These are phyloP conservation scores for Drosophila neotestacea DNA, from an alignment of 2,888 invertebrate genomes.

Conservation along the genomic window DNA sequence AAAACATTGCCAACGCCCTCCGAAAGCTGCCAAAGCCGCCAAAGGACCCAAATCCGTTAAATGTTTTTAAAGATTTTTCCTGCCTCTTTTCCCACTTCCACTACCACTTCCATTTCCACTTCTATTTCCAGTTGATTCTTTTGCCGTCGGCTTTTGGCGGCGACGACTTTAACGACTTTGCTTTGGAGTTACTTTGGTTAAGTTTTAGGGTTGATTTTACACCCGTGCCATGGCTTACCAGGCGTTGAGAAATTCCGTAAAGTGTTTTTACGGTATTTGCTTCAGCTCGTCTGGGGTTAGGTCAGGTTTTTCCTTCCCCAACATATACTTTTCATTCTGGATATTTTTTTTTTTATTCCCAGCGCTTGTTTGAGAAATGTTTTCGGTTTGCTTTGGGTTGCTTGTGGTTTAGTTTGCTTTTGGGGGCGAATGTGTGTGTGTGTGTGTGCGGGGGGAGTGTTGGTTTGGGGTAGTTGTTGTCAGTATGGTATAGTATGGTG, in stretches of 20 bases:
- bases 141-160: conserved; percentile 69
- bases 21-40: conserved; percentile 10
- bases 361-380: conserved; percentile 69
- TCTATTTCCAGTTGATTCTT: conserved; percentile 18
- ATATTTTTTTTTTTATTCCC: conserved; percentile 22
- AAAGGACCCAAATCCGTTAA: conserved; percentile 68
- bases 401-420: conserved; percentile 57
- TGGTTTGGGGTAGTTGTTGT: not conserved
- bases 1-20: conserved; percentile 64
- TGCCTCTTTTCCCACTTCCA: conserved; percentile 5
- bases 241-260: conserved; percentile 82
- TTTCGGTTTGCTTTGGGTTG: conserved; percentile 72
- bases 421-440: not conserved
- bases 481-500: conserved; percentile 13
- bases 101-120: conserved; percentile 4
- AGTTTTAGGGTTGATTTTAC: conserved; percentile 76
- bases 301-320: conserved; percentile 59
- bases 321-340: conserved; percentile 23
- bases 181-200: conserved; percentile 47
- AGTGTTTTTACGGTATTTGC: conserved; percentile 82
- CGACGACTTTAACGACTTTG: conserved; percentile 67
- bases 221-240: conserved; percentile 73
- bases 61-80: conserved; percentile 76
- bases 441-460: not conserved
- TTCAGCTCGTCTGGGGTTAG: conserved; percentile 59